Evolutionary conservation across 2,113 vertebrate genomes (phyloP).

Genomic region (Psittacara wagleri): DNA sequence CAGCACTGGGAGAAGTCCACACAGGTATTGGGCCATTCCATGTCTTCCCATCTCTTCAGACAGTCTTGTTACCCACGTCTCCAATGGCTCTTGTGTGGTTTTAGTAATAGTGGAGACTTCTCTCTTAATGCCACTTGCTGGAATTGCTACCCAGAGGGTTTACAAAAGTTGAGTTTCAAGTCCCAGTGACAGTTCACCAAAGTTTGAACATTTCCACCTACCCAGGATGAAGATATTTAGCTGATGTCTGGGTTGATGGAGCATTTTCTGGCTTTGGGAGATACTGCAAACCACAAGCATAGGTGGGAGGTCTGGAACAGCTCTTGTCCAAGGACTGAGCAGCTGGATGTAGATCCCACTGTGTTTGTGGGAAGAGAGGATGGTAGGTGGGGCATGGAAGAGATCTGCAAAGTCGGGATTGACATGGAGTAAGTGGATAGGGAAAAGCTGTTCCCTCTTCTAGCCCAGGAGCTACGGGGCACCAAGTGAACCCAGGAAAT

Average conservation of each 20-base stretch:
- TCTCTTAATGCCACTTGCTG: neutral
- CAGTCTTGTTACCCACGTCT: neutral
- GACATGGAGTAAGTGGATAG: neutral
- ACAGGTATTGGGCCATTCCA: neutral
- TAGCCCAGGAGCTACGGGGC: neutral
- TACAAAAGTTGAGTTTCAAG: neutral
- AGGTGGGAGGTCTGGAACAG: neutral
- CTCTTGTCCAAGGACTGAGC: neutral
- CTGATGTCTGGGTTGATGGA: neutral
- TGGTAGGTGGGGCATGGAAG: neutral
- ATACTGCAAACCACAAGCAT: neutral
- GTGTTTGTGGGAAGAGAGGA: neutral
- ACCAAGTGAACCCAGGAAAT: neutral
- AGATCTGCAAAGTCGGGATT: neutral
- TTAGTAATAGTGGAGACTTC: neutral
- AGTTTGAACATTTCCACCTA: neutral
- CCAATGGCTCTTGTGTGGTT: neutral
- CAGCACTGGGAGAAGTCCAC: neutral
- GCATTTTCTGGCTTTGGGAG: neutral
- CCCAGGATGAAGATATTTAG: neutral
- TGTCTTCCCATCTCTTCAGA: neutral
- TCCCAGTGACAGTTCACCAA: neutral
- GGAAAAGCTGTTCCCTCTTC: neutral
- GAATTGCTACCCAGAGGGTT: rapidly evolving
- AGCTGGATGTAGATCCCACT: neutral